Evolutionary conservation across 2,797 vertebrate species (phyloP).

Genomic region (Ptychadena robeensis): DNA sequence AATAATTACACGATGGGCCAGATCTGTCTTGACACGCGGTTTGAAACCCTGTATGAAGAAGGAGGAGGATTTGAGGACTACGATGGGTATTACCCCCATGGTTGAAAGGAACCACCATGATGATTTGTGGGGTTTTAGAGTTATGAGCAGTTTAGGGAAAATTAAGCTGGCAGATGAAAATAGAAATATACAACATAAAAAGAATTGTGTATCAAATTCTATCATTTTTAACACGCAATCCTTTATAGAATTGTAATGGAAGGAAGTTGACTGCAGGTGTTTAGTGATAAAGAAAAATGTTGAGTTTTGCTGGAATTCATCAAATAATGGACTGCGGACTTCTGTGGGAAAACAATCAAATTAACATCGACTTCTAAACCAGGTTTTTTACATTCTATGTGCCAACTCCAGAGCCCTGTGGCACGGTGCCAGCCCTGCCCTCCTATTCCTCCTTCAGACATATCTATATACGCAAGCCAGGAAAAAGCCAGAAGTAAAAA

Average conservation of each 20-base stretch:
- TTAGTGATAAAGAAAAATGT: conserved; percentile 72
- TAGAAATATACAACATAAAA: too few species aligned
- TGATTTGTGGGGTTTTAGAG: too few species aligned
- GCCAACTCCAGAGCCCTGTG: conserved; percentile 66
- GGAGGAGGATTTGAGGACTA: too few species aligned
- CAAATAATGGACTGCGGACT: conserved; percentile 66
- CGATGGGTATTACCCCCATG: too few species aligned
- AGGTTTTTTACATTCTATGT: conserved; percentile 65
- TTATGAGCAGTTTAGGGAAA: too few species aligned
- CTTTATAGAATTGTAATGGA: conserved; percentile 2
- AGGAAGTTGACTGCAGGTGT: conserved; percentile 65
- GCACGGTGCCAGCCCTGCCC: conserved; percentile 69
- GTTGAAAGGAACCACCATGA: too few species aligned
- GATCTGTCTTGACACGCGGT: too few species aligned
- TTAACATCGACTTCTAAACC: conserved; percentile 66
- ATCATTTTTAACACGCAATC: not conserved
- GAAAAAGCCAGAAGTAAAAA: conserved; percentile 67
- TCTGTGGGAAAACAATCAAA: conserved; percentile 78
- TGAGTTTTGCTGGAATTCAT: conserved; percentile 68
- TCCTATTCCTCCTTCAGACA: conserved; percentile 71
- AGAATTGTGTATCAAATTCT: not conserved
- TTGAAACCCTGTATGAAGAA: too few species aligned
- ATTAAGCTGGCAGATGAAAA: too few species aligned
- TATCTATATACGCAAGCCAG: conserved; percentile 68
- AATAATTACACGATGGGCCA: too few species aligned